Conservation (phyloP, 2,113 vertebrate genomes). For the Mionectes macconnelli region DNA sequence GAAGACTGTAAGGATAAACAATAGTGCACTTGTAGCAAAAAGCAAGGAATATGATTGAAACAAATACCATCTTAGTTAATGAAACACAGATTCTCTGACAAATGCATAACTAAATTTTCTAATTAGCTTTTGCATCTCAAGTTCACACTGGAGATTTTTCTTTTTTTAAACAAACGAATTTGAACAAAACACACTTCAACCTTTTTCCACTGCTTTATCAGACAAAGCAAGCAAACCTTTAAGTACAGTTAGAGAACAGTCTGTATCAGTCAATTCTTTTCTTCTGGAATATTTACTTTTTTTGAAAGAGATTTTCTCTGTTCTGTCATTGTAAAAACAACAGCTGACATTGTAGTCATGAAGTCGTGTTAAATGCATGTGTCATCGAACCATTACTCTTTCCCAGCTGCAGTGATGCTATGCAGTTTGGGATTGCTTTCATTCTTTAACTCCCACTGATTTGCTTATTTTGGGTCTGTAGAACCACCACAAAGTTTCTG, state of each 20-base stretch:
- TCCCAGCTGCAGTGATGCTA: neutral
- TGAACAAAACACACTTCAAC: neutral
- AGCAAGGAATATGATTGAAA: neutral
- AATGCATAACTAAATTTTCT: neutral
- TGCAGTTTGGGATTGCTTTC: neutral
- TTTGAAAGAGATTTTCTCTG: neutral
- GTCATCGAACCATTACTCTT: neutral
- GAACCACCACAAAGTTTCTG: neutral
- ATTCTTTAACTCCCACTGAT: neutral
- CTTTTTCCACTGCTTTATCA: neutral
- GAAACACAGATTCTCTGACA: neutral
- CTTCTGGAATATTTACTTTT: neutral
- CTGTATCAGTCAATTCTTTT: neutral
- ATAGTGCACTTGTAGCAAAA: neutral
- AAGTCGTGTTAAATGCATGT: rapidly evolving
- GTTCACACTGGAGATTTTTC: neutral
- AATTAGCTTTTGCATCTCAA: neutral
- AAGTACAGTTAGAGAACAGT: neutral
- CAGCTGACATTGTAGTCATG: neutral
- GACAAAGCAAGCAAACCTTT: neutral
- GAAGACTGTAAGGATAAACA: neutral
- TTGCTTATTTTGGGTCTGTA: neutral
- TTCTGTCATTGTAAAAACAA: neutral
- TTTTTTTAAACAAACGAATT: neutral
- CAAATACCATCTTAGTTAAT: neutral